Percentiles rank a stretch among this genome's conserved stretches.
phyloP scores from a whole-genome alignment of 2,888 invertebrate species.

The Pseudococcus jackbeardsleyi region DNA sequence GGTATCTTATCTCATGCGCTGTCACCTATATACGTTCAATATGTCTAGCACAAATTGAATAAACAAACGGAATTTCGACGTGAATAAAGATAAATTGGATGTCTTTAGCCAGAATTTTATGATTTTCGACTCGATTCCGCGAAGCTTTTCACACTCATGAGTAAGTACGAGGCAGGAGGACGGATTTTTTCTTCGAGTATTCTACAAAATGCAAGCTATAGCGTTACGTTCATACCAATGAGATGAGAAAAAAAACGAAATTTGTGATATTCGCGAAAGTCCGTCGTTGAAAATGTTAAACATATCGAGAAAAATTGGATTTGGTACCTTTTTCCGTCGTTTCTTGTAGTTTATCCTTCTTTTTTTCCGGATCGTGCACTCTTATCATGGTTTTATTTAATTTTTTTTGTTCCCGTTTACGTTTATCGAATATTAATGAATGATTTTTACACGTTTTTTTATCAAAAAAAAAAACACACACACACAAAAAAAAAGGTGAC shows the following conservation, averaged over 20 bases:
- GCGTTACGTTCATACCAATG: background rate
- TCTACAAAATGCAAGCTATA: background rate
- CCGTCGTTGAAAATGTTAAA: conserved; percentile 46
- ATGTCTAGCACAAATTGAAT: background rate
- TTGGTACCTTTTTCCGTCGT: conserved; percentile 14
- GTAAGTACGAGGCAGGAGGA: background rate
- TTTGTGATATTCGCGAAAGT: conserved; percentile 20
- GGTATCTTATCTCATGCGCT: too few species aligned
- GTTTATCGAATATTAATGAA: conserved; percentile 35
- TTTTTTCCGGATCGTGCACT: background rate
- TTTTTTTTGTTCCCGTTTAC: background rate
- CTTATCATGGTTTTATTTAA: background rate
- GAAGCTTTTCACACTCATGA: background rate
- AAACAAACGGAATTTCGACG: conserved; percentile 1
- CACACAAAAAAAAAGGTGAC: too few species aligned
- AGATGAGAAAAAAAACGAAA: conserved; percentile 10
- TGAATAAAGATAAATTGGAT: conserved; percentile 29
- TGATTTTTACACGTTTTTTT: background rate
- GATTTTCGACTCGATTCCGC: conserved; percentile 8
- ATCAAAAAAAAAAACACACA: background rate
- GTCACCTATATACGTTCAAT: background rate
- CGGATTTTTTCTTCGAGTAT: background rate
- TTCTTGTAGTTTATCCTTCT: background rate
- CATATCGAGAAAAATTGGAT: conserved; percentile 20
- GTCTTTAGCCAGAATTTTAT: background rate